Evolutionary conservation across 2,888 invertebrate genomes (phyloP).

Genomic region (Stegophylla sp.): DNA sequence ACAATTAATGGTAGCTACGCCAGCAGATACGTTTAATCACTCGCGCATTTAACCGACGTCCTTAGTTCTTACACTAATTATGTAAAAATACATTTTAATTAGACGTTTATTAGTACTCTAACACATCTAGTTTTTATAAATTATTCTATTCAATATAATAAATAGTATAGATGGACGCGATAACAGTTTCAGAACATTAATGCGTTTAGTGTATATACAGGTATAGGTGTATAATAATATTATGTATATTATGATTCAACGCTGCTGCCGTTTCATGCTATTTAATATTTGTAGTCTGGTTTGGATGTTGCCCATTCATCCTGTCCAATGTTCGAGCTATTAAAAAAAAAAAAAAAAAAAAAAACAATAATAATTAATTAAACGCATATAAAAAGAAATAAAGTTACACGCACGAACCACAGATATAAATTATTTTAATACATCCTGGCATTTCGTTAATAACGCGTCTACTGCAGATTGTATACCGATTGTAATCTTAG

Average conservation of each 20-base stretch:
- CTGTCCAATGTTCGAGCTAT: not conserved
- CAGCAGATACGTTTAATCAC: not conserved
- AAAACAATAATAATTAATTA: not conserved
- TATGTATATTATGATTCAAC: not conserved
- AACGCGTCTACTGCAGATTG: not conserved
- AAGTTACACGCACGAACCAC: not conserved
- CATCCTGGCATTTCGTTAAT: not conserved
- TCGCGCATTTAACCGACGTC: not conserved
- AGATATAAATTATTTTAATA: not conserved
- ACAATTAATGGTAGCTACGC: not conserved
- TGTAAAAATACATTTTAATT: slow-evolving; percentile 5
- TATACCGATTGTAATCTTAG: not conserved
- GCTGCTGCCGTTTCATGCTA: not conserved
- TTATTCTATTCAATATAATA: not conserved
- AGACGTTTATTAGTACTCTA: not conserved
- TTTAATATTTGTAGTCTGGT: not conserved
- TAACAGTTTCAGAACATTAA: no score
- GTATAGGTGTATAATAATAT: not conserved
- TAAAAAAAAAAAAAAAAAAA: not conserved
- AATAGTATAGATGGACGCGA: no score
- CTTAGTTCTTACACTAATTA: not conserved
- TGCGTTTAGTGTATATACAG: no score
- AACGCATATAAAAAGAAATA: not conserved
- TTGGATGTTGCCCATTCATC: not conserved
- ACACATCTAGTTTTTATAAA: not conserved